Evolutionary conservation across 1,140 invertebrate species (phyloP).

Genomic region (Spodoptera litura): DNA sequence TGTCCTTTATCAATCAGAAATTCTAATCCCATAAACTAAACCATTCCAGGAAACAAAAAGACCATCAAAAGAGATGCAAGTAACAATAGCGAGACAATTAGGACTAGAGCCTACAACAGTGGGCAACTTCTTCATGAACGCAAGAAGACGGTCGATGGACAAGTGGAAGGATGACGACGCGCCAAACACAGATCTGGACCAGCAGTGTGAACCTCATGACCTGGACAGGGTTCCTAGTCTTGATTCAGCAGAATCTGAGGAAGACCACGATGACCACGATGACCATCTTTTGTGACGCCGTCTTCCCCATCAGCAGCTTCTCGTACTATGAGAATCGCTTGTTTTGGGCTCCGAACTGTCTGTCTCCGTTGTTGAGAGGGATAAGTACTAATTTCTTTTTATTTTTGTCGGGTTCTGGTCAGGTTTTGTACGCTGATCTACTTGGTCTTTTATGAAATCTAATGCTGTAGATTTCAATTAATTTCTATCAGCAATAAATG

Average conservation of each 20-base stretch:
- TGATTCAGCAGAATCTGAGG: conserved; percentile 80
- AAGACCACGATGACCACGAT: conserved; percentile 81
- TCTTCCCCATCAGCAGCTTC: conserved; percentile 73
- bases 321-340: conserved; percentile 77
- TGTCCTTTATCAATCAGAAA: too few species aligned
- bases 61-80: conserved; percentile 99
- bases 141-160: conserved; percentile 98
- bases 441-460: too few species aligned
- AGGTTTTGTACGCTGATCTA: too few species aligned
- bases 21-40: conserved; percentile 1
- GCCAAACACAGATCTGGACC: conserved; percentile 76
- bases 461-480: too few species aligned
- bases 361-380: background rate
- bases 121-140: conserved; percentile 99
- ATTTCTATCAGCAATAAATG: too few species aligned
- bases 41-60: conserved; percentile 97
- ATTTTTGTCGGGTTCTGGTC: background rate
- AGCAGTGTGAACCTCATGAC: conserved; percentile 74
- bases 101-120: conserved; percentile 99
- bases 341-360: conserved; percentile 57
- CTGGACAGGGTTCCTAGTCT: conserved; percentile 79
- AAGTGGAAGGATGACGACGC: conserved; percentile 98
- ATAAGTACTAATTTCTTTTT: background rate
- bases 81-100: conserved; percentile 98
- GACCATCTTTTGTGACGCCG: conserved; percentile 83